phyloP scores from a whole-genome alignment of 2,113 vertebrate species.

The Indicator indicator region DNA sequence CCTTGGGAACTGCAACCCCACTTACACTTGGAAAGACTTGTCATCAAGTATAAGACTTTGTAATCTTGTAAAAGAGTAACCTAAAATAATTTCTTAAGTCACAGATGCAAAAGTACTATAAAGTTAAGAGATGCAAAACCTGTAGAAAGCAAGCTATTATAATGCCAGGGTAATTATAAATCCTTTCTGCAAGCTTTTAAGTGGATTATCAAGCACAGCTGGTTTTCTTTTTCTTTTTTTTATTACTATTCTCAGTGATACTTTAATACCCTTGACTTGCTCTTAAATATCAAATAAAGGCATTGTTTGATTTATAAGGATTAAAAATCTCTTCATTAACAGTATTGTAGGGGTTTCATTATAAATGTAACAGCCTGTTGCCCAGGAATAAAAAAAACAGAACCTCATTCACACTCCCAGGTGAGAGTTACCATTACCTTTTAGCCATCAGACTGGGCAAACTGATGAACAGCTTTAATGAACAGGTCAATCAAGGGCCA shows the following conservation, averaged over 20 bases:
- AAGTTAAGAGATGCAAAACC: slow-evolving; percentile 17
- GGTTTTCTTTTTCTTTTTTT: background rate
- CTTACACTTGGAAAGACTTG: slow-evolving; percentile 11
- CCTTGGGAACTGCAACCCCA: background rate
- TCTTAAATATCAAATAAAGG: slow-evolving; percentile 9
- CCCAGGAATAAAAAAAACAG: background rate
- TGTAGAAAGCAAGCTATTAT: slow-evolving; percentile 2
- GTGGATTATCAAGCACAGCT: background rate
- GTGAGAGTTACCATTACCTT: background rate
- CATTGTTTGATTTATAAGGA: background rate
- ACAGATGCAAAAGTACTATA: background rate
- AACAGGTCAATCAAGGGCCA: slow-evolving; percentile 24
- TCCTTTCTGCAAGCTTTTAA: slow-evolving; percentile 4
- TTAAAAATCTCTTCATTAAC: background rate
- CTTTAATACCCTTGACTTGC: slow-evolving; percentile 8
- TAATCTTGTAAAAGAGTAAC: background rate
- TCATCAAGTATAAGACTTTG: background rate
- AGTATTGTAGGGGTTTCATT: background rate
- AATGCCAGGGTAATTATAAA: slow-evolving; percentile 35
- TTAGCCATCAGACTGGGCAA: background rate
- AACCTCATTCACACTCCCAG: background rate
- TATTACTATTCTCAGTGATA: background rate
- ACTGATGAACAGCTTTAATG: slow-evolving; percentile 4
- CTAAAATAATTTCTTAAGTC: slow-evolving; percentile 4
- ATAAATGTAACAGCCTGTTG: background rate